Conservation (phyloP, 2,113 vertebrate species). For the Sinocyclocheilus anophthalmus region DNA sequence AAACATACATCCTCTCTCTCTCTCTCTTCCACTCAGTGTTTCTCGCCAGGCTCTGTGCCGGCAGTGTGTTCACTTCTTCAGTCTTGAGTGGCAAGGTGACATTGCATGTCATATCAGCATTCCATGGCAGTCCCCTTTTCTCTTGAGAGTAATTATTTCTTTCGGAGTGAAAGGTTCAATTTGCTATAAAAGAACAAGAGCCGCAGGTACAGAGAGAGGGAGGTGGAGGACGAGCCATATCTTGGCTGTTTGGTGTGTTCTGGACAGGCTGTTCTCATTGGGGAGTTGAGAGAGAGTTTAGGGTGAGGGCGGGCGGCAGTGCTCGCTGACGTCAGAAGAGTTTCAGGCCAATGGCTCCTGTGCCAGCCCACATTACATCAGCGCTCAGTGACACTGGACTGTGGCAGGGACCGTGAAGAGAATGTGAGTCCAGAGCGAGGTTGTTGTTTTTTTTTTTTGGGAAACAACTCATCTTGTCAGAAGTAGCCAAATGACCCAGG, state of each 20-base stretch:
- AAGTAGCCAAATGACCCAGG: slow-evolving; percentile 34
- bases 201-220: slow-evolving; percentile 68
- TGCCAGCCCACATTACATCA: slow-evolving; percentile 66
- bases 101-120: slow-evolving; percentile 87
- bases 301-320: slow-evolving; percentile 21
- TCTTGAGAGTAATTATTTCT: too few species aligned
- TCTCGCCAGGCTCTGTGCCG: slow-evolving; percentile 57
- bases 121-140: too few species aligned
- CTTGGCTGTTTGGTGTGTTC: slow-evolving; percentile 62
- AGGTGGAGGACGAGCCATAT: slow-evolving; percentile 63
- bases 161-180: too few species aligned
- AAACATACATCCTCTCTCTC: slow-evolving; percentile 34
- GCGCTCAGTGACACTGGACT: slow-evolving; percentile 36
- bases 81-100: slow-evolving; percentile 89
- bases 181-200: slow-evolving; percentile 85
- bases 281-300: slow-evolving; percentile 46
- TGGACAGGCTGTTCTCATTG: slow-evolving; percentile 68
- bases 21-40: slow-evolving; percentile 38
- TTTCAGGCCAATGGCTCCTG: slow-evolving; percentile 48
- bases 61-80: slow-evolving; percentile 63
- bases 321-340: slow-evolving; percentile 65
- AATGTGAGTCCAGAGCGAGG: slow-evolving; percentile 5
- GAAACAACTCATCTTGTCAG: background rate
- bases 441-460: background rate
- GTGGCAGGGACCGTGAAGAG: background rate